Conservation (phyloP, 2,113 vertebrate genomes). For the Poeciliopsis turrubarensis region DNA sequence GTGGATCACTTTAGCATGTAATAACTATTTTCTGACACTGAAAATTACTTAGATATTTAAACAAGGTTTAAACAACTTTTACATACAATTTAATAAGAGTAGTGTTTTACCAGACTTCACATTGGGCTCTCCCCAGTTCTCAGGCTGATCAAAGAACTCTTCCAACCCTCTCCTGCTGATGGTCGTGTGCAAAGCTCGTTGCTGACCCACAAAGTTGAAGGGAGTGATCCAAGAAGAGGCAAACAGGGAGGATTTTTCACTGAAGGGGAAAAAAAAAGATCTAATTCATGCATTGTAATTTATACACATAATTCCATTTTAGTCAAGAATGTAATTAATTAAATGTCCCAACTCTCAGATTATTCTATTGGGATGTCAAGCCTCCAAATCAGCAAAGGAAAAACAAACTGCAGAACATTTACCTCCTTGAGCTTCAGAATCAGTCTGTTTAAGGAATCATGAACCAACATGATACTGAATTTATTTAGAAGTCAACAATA, state of each 20-base stretch:
- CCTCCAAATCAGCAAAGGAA: too few relatives aligned
- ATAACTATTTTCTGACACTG: too few relatives aligned
- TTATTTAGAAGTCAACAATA: too few relatives aligned
- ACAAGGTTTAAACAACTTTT: background rate
- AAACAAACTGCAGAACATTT: background rate
- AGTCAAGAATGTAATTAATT: background rate
- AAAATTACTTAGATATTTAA: too few relatives aligned
- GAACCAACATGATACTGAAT: too few relatives aligned
- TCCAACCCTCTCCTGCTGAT: conserved; percentile 83
- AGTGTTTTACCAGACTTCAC: conserved; percentile 90
- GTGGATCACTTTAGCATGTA: background rate
- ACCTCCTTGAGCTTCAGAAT: background rate
- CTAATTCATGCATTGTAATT: background rate
- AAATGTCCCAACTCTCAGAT: too few relatives aligned
- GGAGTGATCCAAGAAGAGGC: conserved; percentile 13
- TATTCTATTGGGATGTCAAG: too few relatives aligned
- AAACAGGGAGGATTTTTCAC: conserved; percentile 17
- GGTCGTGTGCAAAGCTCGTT: conserved; percentile 83
- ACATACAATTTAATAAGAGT: background rate
- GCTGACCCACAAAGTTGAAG: conserved; percentile 37
- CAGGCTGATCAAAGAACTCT: conserved; percentile 93
- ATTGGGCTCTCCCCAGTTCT: conserved; percentile 89
- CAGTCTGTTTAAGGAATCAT: background rate
- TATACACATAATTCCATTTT: background rate
- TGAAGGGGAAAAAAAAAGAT: conserved; percentile 21